These are phyloP conservation scores for silkworm (Bombyx mori) DNA, from an alignment of 1,140 invertebrate genomes.

Conservation along the genomic window DNA sequence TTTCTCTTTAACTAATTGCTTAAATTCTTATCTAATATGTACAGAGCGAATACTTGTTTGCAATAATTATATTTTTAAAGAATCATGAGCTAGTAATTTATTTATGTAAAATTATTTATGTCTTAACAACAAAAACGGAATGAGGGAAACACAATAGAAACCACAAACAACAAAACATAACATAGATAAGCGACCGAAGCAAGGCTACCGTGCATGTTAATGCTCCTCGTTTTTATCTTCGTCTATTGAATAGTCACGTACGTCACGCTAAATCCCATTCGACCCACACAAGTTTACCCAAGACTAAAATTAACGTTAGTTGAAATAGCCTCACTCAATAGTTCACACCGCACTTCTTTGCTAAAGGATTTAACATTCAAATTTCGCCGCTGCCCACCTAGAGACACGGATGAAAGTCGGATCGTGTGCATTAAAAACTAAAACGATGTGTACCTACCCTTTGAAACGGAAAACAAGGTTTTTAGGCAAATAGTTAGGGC, in stretches of 20 bases:
- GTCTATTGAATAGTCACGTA: slow-evolving; percentile 41
- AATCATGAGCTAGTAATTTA: too few species aligned
- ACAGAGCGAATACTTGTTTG: too few species aligned
- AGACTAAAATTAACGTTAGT: slow-evolving; percentile 12
- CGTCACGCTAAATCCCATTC: slow-evolving; percentile 23
- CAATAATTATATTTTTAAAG: too few species aligned
- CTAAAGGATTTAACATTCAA: slow-evolving; percentile 8
- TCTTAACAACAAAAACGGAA: slow-evolving; percentile 23
- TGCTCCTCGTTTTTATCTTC: slow-evolving; percentile 17
- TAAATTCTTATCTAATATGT: too few species aligned
- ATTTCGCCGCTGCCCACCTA: too few species aligned
- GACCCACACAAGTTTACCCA: slow-evolving; percentile 17
- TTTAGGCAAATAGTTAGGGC: too few species aligned
- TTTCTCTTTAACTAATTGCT: too few species aligned
- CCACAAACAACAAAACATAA: slow-evolving; percentile 42
- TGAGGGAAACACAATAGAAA: slow-evolving; percentile 37
- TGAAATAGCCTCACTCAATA: slow-evolving; percentile 7
- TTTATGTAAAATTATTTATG: too few species aligned
- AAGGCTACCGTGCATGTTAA: slow-evolving; percentile 23
- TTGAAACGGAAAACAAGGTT: too few species aligned
- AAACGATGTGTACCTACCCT: too few species aligned
- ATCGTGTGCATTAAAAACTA: neutral
- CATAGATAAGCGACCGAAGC: slow-evolving; percentile 19
- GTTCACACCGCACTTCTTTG: slow-evolving; percentile 10
- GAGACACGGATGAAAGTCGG: neutral